Percentiles rank a stretch among this genome's conserved stretches.
phyloP scores from a whole-genome alignment of 1,140 invertebrate species.

The Coenobita brevimanus region DNA sequence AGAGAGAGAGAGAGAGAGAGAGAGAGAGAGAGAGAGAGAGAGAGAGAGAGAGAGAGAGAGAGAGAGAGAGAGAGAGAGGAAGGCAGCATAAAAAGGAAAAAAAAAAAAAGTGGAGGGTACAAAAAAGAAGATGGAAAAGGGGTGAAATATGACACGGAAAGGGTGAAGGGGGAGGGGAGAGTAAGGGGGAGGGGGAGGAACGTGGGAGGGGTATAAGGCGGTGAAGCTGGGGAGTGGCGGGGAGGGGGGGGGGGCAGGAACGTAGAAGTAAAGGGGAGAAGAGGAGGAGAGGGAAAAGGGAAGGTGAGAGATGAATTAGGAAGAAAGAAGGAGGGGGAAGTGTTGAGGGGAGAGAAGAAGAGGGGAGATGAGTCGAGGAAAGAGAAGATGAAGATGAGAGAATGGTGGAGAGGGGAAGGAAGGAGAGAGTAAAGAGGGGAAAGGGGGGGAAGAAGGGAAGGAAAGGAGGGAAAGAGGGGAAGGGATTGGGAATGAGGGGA shows the following conservation, averaged over 20 bases:
- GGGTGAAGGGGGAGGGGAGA: background rate
- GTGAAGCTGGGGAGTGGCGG: too few species aligned
- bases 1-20: conserved; percentile 3
- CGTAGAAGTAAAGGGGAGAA: background rate
- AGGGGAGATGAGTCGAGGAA: background rate
- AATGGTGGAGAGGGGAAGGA: background rate
- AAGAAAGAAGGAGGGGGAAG: background rate
- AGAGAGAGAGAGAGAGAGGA: background rate
- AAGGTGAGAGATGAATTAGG: background rate
- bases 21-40: conserved; percentile 14
- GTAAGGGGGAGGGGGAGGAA: background rate
- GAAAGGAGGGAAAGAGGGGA: background rate
- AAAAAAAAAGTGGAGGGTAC: background rate
- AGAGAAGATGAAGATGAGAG: background rate
- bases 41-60: background rate
- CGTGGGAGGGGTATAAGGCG: background rate
- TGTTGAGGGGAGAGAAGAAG: background rate
- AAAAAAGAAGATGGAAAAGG: background rate
- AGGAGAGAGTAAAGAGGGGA: too few species aligned
- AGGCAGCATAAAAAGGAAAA: background rate
- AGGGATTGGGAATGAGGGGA: background rate
- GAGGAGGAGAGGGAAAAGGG: background rate
- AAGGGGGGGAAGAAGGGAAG: background rate
- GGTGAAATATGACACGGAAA: background rate
- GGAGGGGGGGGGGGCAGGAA: background rate